Evolutionary conservation across 2,797 vertebrate genomes (phyloP).

Genomic region (Vipera ursinii): DNA sequence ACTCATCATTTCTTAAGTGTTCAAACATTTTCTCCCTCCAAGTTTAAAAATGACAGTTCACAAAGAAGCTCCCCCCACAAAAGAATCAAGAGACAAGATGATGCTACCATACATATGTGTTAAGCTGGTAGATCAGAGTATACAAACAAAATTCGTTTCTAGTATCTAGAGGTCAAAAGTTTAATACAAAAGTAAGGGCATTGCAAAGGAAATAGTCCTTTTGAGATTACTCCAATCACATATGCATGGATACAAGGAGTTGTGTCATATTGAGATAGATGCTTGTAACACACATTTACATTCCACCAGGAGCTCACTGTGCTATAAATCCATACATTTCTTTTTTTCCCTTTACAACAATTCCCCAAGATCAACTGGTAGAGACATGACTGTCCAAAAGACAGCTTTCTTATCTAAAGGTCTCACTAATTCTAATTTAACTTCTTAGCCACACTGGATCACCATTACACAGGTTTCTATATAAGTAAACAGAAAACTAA

Average conservation of each 20-base stretch:
- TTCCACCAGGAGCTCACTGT: not conserved
- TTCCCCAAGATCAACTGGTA: not conserved
- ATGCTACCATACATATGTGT: not conserved
- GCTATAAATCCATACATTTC: not conserved
- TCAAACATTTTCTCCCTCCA: not conserved
- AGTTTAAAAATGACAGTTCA: not conserved
- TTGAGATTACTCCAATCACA: not conserved
- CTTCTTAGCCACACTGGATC: not conserved
- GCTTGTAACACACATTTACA: not conserved
- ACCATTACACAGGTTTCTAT: not conserved
- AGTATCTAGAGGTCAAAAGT: not conserved
- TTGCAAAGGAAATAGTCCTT: not conserved
- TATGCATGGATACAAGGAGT: not conserved
- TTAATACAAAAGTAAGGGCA: not conserved
- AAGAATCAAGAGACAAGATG: not conserved
- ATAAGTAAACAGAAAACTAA: not conserved
- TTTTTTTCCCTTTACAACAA: not conserved
- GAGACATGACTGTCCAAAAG: not conserved
- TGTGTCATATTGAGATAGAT: not conserved
- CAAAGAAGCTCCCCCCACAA: not conserved
- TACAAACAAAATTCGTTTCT: not conserved
- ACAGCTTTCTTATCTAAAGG: not conserved
- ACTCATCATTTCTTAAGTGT: not conserved
- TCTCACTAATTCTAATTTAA: not conserved
- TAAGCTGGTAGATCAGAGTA: not conserved